Conservation (phyloP, 2,113 vertebrate genomes). For the Synchiropus splendidus region DNA sequence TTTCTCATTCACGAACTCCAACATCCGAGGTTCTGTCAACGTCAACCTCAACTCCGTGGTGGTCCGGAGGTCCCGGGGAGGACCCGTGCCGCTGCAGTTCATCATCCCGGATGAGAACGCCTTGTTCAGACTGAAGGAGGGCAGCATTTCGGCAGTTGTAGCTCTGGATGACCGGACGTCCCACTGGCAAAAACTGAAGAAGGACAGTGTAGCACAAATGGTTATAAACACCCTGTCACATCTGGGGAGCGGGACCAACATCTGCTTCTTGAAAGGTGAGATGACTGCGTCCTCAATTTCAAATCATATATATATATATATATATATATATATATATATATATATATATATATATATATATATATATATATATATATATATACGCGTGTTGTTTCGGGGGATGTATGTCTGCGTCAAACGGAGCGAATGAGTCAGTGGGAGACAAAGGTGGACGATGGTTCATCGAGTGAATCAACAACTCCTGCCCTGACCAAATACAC, state of each 20-base stretch:
- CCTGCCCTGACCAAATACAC: not conserved
- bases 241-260: slow-evolving; percentile 69
- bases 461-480: slow-evolving; percentile 8
- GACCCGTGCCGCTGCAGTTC: slow-evolving; percentile 84
- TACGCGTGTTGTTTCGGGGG: too few species aligned
- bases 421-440: slow-evolving; percentile 61
- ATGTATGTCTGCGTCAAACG: slow-evolving; percentile 58
- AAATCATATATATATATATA: not conserved
- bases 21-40: slow-evolving; percentile 83
- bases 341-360: not conserved
- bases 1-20: slow-evolving; percentile 83
- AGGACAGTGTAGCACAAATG: slow-evolving; percentile 89
- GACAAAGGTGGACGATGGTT: slow-evolving; percentile 13
- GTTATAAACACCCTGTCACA: slow-evolving; percentile 84
- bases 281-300: too few species aligned
- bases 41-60: slow-evolving; percentile 94
- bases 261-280: slow-evolving; percentile 96
- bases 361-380: not conserved
- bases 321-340: not conserved
- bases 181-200: slow-evolving; percentile 88
- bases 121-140: slow-evolving; percentile 75
- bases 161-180: slow-evolving; percentile 86
- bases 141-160: slow-evolving; percentile 72
- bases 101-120: slow-evolving; percentile 88
- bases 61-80: slow-evolving; percentile 82